Evolutionary conservation across 2,888 invertebrate genomes (phyloP).

Genomic region (Drosophila emarginata): DNA sequence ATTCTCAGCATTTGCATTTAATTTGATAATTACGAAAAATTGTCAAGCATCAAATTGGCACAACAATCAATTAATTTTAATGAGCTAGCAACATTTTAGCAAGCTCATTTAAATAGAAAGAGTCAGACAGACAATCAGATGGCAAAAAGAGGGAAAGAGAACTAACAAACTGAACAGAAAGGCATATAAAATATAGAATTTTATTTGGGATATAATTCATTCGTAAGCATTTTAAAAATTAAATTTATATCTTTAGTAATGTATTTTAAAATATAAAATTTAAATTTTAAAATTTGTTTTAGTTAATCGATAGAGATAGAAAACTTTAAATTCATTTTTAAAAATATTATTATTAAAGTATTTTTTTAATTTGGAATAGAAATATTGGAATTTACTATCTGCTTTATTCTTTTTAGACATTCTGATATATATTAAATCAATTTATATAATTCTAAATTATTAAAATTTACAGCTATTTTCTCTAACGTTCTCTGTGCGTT

Average conservation of each 20-base stretch:
- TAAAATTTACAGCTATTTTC: no score
- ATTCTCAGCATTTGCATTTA: constrained; percentile 6
- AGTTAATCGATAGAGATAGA: no score
- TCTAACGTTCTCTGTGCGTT: no score
- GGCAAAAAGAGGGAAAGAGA: background rate
- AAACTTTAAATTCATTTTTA: no score
- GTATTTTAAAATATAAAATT: background rate
- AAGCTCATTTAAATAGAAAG: constrained; percentile 14
- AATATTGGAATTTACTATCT: no score
- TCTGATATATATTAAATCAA: no score
- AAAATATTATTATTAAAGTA: no score
- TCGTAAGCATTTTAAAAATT: background rate
- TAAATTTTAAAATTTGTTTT: no score
- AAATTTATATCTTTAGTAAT: background rate
- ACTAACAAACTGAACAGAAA: background rate
- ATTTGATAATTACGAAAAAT: constrained; percentile 36
- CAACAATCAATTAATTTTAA: constrained; percentile 39
- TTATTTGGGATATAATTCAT: background rate
- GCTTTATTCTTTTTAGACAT: no score
- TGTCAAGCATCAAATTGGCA: constrained; percentile 44
- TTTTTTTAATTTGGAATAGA: no score
- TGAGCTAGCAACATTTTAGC: constrained; percentile 39
- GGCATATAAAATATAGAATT: background rate
- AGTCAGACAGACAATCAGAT: background rate
- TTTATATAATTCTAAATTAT: no score